A percentile compares a stretch with the other conserved stretches of the same genome.
Conservation (phyloP, 2,113 vertebrate genomes). For the Sapayoa aenigma region DNA sequence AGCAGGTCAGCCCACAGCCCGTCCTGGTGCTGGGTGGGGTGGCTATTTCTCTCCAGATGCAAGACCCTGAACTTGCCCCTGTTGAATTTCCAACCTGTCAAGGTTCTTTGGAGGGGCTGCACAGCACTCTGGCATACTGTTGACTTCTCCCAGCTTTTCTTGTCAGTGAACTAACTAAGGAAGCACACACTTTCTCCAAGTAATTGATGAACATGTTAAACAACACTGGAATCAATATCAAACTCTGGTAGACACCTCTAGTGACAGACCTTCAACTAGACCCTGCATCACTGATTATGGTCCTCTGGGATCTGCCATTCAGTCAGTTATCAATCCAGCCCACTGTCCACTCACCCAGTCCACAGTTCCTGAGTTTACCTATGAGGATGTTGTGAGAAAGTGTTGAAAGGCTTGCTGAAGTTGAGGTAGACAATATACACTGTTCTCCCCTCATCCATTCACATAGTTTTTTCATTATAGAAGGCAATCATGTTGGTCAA, state of each 20-base stretch:
- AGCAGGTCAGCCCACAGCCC: background rate
- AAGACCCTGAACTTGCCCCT: background rate
- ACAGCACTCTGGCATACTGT: background rate
- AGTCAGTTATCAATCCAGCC: background rate
- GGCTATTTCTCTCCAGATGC: background rate
- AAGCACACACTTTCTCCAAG: no score
- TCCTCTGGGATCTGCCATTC: background rate
- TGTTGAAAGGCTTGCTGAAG: background rate
- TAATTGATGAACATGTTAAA: background rate
- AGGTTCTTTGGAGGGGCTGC: background rate
- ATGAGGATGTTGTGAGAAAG: background rate
- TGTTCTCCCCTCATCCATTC: background rate
- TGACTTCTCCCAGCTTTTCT: background rate
- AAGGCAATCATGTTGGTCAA: background rate
- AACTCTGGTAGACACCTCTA: background rate
- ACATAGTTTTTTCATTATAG: background rate
- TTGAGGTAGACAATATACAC: background rate
- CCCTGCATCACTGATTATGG: no score
- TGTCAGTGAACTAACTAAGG: background rate
- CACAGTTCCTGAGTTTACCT: background rate
- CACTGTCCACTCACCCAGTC: background rate
- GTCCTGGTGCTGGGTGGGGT: background rate
- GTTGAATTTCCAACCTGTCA: background rate
- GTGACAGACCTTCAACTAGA: background rate
- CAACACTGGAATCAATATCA: background rate